Evolutionary conservation across 1,140 invertebrate genomes (phyloP).

Genomic region (Bicyclus anynana): DNA sequence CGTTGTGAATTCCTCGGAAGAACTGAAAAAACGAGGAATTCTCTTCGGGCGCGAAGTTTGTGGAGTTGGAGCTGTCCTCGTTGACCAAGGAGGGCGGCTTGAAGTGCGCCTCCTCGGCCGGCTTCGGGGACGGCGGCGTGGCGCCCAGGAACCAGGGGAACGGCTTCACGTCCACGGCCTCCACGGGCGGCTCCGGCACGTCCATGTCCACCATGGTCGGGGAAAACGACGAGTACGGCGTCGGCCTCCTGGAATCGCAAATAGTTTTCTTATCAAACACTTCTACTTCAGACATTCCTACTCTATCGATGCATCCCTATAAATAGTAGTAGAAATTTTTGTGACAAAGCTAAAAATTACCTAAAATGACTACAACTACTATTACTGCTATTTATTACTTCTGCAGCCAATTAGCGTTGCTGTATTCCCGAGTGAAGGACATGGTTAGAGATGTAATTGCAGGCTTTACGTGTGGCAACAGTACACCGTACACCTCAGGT

Average conservation of each 20-base stretch:
- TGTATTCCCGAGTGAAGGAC: no score
- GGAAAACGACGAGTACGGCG: constrained; percentile 32
- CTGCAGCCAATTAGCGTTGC: no score
- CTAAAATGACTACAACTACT: no score
- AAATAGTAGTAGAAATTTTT: no score
- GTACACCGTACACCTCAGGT: no score
- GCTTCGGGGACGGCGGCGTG: constrained; percentile 18
- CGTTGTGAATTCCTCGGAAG: constrained; percentile 58
- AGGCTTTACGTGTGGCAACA: no score
- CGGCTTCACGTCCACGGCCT: constrained; percentile 41
- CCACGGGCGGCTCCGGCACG: constrained; percentile 20
- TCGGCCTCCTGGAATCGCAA: constrained; percentile 38
- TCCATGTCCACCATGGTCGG: constrained; percentile 39
- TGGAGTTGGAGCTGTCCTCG: constrained; percentile 43
- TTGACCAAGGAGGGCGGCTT: constrained; percentile 24
- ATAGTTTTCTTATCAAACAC: neutral
- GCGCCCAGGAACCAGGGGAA: constrained; percentile 43
- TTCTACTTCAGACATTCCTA: neutral
- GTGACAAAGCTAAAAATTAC: no score
- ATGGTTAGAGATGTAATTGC: no score
- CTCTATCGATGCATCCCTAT: no score
- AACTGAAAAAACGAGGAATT: constrained; percentile 68
- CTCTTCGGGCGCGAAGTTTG: constrained; percentile 52
- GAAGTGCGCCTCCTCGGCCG: no score
- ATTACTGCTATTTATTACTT: no score